Conservation (phyloP, 2,888 invertebrate genomes). For the Apeira syringaria region DNA sequence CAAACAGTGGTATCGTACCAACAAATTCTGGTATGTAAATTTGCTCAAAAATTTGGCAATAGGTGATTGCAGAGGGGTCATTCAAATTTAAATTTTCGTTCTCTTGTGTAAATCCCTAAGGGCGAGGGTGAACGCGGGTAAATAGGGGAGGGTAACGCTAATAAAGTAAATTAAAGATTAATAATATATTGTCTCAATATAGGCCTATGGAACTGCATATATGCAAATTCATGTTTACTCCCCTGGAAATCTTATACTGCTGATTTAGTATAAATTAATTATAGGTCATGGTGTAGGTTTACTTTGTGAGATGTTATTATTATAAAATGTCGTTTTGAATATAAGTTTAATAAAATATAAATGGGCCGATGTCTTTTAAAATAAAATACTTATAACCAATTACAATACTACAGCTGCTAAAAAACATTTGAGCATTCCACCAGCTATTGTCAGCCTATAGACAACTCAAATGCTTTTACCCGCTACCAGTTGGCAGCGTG, state of each 20-base stretch:
- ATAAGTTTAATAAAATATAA: too few species aligned
- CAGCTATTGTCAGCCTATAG: too few species aligned
- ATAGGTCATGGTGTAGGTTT: constrained; percentile 30
- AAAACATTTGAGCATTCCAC: too few species aligned
- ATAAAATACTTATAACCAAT: too few species aligned
- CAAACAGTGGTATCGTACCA: constrained; percentile 28
- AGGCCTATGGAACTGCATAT: constrained; percentile 64
- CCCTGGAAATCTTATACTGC: constrained; percentile 48
- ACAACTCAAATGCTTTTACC: too few species aligned
- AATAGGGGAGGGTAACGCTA: constrained; percentile 68
- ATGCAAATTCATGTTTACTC: constrained; percentile 51
- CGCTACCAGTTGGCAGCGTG: too few species aligned
- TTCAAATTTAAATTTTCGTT: constrained; percentile 81
- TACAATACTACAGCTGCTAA: too few species aligned
- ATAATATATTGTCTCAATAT: constrained; percentile 80
- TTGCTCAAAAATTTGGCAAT: constrained; percentile 54
- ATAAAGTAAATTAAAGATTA: constrained; percentile 84
- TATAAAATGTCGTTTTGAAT: too few species aligned
- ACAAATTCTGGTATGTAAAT: constrained; percentile 38
- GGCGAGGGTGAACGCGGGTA: constrained; percentile 55
- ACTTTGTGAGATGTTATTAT: constrained; percentile 11
- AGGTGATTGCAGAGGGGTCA: constrained; percentile 64
- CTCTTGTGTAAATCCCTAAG: constrained; percentile 67
- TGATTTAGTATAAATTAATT: constrained; percentile 50
- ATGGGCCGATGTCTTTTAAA: too few species aligned